These are phyloP conservation scores for Gavia stellata DNA, from an alignment of 2,113 vertebrate species.

Conservation along the genomic window DNA sequence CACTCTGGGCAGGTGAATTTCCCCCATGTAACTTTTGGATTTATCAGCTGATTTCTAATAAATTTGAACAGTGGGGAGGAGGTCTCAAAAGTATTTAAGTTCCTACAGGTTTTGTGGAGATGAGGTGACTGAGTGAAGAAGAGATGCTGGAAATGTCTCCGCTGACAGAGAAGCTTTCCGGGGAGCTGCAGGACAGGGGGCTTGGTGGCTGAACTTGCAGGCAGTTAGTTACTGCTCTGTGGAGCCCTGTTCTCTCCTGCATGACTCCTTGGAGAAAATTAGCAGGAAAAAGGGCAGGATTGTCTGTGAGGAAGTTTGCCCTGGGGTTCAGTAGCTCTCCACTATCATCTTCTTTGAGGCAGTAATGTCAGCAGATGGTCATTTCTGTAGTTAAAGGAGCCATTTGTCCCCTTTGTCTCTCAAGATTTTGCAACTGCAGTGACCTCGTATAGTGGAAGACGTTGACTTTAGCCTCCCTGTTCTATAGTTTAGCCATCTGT, in stretches of 20 bases:
- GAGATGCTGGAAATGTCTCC: not conserved
- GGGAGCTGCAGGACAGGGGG: not conserved
- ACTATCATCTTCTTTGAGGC: not conserved
- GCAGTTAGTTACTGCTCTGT: not conserved
- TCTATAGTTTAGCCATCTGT: not conserved
- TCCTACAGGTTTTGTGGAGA: not conserved
- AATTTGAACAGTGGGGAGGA: not conserved
- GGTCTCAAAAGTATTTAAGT: not conserved
- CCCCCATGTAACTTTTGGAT: not conserved
- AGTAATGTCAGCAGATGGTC: not conserved
- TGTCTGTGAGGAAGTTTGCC: not conserved
- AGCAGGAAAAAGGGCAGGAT: not conserved
- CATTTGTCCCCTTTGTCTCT: not conserved
- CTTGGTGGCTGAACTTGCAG: not conserved
- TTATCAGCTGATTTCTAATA: not conserved
- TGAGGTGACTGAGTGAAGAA: accelerated
- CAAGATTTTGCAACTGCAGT: not conserved
- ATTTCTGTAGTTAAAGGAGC: not conserved
- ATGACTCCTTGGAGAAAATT: not conserved
- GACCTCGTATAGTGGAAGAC: not conserved
- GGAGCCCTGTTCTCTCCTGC: not conserved
- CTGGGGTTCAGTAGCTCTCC: not conserved
- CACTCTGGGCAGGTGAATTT: not conserved
- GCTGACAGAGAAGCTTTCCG: not conserved
- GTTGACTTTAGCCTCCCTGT: not conserved